Conservation (phyloP, 2,797 vertebrate genomes). For the Peromyscus eremicus region DNA sequence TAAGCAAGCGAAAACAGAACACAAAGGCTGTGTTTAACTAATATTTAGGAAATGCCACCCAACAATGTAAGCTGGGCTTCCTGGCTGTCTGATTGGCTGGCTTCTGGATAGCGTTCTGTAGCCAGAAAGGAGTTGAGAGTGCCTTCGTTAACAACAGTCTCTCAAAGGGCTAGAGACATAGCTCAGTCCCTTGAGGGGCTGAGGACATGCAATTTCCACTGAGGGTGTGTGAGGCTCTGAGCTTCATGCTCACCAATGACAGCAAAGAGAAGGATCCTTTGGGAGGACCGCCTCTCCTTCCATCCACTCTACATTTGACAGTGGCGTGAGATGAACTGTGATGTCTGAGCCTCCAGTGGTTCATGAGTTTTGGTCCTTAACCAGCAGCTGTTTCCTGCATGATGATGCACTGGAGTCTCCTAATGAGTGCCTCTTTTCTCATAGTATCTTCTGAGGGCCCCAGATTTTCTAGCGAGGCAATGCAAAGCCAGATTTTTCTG, state of each 20-base stretch:
- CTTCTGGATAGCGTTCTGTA: conserved; percentile 13
- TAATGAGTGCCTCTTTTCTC: neutral
- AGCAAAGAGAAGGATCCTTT: neutral
- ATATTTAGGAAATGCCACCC: neutral
- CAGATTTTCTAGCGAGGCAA: neutral
- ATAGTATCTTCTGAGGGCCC: neutral
- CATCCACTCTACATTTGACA: neutral
- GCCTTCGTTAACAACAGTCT: neutral
- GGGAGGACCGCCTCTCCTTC: neutral
- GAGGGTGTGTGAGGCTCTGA: neutral
- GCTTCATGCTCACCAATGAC: neutral
- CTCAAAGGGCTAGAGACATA: neutral
- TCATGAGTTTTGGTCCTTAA: neutral
- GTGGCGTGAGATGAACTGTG: neutral
- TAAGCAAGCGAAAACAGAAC: conserved; percentile 65
- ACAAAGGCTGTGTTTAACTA: conserved; percentile 53
- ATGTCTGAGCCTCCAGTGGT: neutral
- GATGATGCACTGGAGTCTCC: neutral
- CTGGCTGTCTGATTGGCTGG: neutral
- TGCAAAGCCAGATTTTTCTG: neutral
- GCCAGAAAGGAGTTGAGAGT: neutral
- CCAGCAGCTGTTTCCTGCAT: neutral
- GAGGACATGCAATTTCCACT: no score
- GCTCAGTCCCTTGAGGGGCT: neutral
- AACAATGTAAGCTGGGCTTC: neutral